Base-by-base conservation (phyloP, 2,888 invertebrate species). In the Macrosoma leucophasiata region DNA sequence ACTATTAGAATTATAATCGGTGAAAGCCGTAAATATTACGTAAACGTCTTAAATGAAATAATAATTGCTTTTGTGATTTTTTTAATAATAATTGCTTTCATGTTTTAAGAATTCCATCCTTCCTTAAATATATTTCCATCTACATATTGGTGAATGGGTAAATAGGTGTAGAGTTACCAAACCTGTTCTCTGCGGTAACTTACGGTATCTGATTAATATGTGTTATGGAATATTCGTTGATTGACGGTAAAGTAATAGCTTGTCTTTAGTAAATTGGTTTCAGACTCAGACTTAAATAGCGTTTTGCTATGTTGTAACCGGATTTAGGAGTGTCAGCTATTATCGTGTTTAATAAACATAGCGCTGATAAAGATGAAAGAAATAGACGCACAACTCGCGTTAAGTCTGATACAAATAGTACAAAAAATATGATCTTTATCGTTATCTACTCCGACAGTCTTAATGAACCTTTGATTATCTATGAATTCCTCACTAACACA, bases 261-360 rank as follows among this genome's bases (percentile, higher is more conserved):
- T 38, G 39, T 43, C 26, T 28, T 24, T 30, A 30, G 26, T 30
- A 17, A 23, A 30, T 36, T 36, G 22, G 23, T 29, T 27, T 36
- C 28, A 31, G 34, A 24, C 26, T 31, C 24, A 34, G 33, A 33
- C 29, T 8, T 19, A 30, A 41, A 32, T 21, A 9, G 13, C 24
- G 9, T 19, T 30, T 15, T 8, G 11, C 23, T 33, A 11, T 25
- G 20, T 29, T 22, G 36, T 35, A 53, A 46, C 52, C 54, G 55
- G 51, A 58, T 50, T 56, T 52, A 42, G 64, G 54, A 44, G 54
- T 39, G 60, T 48, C 50, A 30, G 48, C 48, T 53, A 36, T 38
- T 40, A 37, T 36, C 30, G 33, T 6, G 14, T 15, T 40, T 31
- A 36, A 36, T 41, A 44, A 40, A 43, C 40, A 43, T 33, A 39